These are phyloP conservation scores for Selene dorsalis DNA, from an alignment of 2,797 vertebrate genomes.

Conservation along the genomic window DNA sequence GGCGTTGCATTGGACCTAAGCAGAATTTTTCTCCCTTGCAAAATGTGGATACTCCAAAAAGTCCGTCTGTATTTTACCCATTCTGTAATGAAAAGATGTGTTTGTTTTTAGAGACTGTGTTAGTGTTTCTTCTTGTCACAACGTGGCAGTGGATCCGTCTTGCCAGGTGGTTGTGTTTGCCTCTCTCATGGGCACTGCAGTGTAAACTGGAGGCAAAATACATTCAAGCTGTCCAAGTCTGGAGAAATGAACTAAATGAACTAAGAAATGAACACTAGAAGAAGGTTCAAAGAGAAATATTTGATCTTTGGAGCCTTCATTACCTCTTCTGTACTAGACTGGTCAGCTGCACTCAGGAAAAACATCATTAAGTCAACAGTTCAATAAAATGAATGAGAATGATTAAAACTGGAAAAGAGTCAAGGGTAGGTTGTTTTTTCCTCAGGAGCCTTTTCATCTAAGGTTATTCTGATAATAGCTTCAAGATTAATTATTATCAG, in stretches of 20 bases:
- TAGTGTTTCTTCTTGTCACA: neutral
- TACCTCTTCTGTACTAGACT: neutral
- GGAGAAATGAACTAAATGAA: too few species aligned
- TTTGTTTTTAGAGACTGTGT: neutral
- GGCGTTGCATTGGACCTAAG: too few species aligned
- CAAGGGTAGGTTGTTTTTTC: neutral
- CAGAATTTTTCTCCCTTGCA: too few species aligned
- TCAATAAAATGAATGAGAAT: conserved; percentile 41
- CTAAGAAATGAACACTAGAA: conserved; percentile 8
- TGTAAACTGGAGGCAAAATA: conserved; percentile 33
- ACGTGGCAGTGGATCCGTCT: too few species aligned
- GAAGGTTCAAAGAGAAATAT: neutral
- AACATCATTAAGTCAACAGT: conserved; percentile 14
- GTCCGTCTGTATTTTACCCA: neutral
- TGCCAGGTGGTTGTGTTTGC: conserved; percentile 40
- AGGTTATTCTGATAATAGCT: neutral
- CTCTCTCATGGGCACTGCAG: neutral
- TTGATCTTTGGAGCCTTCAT: neutral
- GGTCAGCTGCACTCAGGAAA: conserved; percentile 29
- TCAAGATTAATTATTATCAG: neutral
- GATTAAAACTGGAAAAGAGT: conserved; percentile 17
- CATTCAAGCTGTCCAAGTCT: conserved; percentile 36
- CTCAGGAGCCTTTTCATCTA: neutral
- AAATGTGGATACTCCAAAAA: neutral
- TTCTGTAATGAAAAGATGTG: neutral